Evolutionary conservation across 2,797 vertebrate genomes (phyloP), one percentile per base, ranked within the genome.

Genomic region (Mus spretus): DNA sequence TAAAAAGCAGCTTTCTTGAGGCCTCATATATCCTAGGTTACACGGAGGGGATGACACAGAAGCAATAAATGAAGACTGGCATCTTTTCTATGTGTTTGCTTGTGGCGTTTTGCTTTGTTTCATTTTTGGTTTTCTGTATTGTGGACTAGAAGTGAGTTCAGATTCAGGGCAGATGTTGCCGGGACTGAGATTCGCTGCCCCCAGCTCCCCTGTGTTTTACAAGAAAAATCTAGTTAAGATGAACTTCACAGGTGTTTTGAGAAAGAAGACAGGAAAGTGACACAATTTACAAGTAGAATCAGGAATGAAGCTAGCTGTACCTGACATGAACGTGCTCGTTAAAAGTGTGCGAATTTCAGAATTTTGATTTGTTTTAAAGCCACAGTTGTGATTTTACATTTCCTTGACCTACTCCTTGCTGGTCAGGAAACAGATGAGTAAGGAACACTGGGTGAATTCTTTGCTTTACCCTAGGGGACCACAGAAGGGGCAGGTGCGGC

Each of bases 161-260:
- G 20, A 12, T 31, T 61, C 34, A 7, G 0, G 5, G 0, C 15
- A 28, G 50, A 50, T 15, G 2, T 2, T 24, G 1, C 5, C 2
- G 1, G 11, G 1, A 2, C 47, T 57, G 17, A 44, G 44, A 77
- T 22, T 31, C 40, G 50, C 14, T 93, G 81, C 10, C 59, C 91
- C 37, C 44, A 10, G 0, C 8, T 59, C 75, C 22, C 5, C 89
- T 61, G 57, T 19, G 55, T 61, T 79, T 94, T 37, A 87, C 12
- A 31, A 50, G 65, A 77, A 44, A 83, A 87, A 44, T 92, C 59
- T 93, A 70, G 77, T 79, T 74, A 74, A 87, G 67, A 83, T 50
- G 78, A 93, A 93, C 34, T 95, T 84, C 24, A 81, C 72, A 85
- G 24, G 34, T 53, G 61, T 67, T 88, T 94, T 13, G 90, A 95